A percentile compares a stretch with the other conserved stretches of the same genome.
phyloP scores from a whole-genome alignment of 2,888 invertebrate genomes.

The Eugnorisma glareosa region DNA sequence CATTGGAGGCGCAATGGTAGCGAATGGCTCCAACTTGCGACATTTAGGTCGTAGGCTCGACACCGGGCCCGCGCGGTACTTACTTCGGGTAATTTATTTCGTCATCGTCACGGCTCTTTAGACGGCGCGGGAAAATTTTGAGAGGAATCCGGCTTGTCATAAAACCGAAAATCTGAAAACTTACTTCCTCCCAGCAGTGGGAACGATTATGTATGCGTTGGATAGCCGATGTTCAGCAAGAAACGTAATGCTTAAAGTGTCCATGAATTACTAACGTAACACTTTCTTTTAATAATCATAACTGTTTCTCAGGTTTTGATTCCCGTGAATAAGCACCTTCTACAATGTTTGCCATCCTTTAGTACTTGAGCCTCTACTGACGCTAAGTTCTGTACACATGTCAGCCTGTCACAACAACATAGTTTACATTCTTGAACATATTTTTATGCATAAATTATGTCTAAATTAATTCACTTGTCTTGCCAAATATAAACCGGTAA shows the following conservation, averaged over 20 bases:
- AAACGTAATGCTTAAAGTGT: not conserved
- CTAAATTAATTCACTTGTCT: constrained; percentile 20
- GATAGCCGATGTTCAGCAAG: not conserved
- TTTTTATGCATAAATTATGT: not conserved
- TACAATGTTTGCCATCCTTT: not conserved
- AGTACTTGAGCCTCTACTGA: not conserved
- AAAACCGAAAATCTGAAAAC: not conserved
- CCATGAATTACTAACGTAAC: not conserved
- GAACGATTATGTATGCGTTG: not conserved
- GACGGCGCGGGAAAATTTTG: not conserved
- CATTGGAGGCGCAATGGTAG: not conserved
- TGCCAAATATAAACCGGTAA: constrained; percentile 11
- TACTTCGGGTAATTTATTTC: not conserved
- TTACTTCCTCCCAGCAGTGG: not conserved
- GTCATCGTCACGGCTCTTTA: not conserved
- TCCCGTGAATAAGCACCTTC: not conserved
- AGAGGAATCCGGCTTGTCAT: not conserved
- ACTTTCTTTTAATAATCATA: not conserved
- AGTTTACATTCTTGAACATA: constrained; percentile 13
- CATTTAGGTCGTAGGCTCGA: not conserved
- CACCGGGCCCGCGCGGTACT: no score
- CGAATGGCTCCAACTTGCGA: not conserved
- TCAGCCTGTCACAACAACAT: constrained; percentile 1
- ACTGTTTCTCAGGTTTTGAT: not conserved
- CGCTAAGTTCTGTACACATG: not conserved